Percentiles rank a stretch among this genome's conserved stretches.
These are phyloP conservation scores for Aleiodes leptofemur DNA, from an alignment of 2,888 invertebrate genomes.

Conservation along the genomic window DNA sequence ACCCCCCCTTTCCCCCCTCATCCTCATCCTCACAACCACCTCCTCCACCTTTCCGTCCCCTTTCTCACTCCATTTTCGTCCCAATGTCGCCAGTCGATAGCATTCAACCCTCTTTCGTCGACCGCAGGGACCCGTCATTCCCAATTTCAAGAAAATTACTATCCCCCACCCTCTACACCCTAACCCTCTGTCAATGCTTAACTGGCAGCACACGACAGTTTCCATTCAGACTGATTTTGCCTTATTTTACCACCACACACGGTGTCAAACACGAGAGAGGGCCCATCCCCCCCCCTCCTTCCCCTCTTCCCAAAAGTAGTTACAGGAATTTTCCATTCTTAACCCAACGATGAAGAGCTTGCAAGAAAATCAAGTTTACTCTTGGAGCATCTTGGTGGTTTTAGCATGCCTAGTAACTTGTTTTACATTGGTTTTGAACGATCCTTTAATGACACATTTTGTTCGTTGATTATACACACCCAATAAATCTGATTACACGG, in stretches of 20 bases:
- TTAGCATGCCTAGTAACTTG: neutral
- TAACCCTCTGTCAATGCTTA: constrained; percentile 36
- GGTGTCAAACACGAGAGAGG: constrained; percentile 3
- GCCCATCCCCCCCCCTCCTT: too few species aligned
- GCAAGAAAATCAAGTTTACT: constrained; percentile 27
- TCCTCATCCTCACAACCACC: neutral
- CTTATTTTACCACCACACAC: constrained; percentile 37
- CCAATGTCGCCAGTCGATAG: constrained; percentile 46
- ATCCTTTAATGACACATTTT: constrained; percentile 54
- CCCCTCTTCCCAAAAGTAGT: constrained; percentile 18
- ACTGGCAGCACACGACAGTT: constrained; percentile 28
- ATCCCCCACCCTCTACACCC: neutral
- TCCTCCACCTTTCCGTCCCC: constrained; percentile 24
- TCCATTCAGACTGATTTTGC: constrained; percentile 37
- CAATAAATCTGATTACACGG: constrained; percentile 61
- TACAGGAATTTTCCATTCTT: constrained; percentile 23
- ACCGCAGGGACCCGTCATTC: constrained; percentile 52
- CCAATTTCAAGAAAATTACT: constrained; percentile 54
- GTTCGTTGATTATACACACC: constrained; percentile 55
- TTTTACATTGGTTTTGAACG: constrained; percentile 39
- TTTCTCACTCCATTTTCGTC: constrained; percentile 22
- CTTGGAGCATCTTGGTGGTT: constrained; percentile 8
- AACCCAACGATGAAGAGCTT: neutral
- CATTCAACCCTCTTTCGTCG: constrained; percentile 41
- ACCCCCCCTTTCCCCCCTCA: constrained; percentile 1